A percentile compares a stretch with the other conserved stretches of the same genome.
Evolutionary conservation across 2,113 vertebrate species (phyloP).

Genomic region (Butastur rufipennis): DNA sequence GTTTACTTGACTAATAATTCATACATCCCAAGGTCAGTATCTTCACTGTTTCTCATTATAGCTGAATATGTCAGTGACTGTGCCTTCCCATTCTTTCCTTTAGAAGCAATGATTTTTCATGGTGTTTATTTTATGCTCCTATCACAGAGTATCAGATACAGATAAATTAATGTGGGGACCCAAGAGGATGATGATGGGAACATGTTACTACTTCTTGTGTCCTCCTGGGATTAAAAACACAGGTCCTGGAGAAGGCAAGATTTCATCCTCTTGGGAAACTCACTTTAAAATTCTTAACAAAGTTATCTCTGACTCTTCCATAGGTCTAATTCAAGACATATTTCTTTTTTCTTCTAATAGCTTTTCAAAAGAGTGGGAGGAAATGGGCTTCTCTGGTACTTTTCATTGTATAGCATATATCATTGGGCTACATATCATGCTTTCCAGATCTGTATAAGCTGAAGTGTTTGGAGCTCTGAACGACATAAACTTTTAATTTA

Average conservation of each 20-base stretch:
- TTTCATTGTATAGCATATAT: neutral
- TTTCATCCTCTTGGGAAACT: neutral
- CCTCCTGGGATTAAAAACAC: neutral
- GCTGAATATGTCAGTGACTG: neutral
- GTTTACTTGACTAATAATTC: neutral
- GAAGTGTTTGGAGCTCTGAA: neutral
- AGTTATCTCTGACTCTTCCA: neutral
- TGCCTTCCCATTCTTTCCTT: neutral
- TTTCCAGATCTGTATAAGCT: neutral
- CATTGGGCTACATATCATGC: neutral
- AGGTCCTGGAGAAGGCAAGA: neutral
- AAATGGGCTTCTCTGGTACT: neutral
- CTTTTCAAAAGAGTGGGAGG: neutral
- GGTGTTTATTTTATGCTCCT: neutral
- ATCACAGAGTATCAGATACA: neutral
- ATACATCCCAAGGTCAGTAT: neutral
- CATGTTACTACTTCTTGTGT: neutral
- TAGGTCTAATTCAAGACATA: neutral
- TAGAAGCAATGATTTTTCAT: neutral
- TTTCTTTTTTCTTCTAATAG: neutral
- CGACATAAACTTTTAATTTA: neutral
- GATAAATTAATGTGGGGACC: neutral
- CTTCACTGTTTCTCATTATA: neutral
- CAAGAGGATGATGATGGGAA: neutral
- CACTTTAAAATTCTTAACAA: neutral